Conservation (phyloP, 1,140 invertebrate species). For the Zophobas atratus region DNA sequence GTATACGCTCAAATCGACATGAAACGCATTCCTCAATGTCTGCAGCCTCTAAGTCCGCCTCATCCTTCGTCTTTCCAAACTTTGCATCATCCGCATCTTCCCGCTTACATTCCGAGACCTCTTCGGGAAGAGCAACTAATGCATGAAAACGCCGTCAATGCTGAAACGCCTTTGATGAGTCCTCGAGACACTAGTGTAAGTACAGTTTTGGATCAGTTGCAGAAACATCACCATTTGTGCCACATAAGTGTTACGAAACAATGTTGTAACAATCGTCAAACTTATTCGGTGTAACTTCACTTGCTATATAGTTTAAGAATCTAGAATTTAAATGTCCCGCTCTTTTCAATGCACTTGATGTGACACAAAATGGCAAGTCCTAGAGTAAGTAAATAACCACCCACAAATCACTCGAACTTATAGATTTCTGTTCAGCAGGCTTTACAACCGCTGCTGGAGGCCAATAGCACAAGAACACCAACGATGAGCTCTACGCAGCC, state of each 20-base stretch:
- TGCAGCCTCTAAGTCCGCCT: constrained; percentile 62
- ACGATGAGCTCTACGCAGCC: constrained; percentile 64
- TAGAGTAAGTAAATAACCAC: background rate
- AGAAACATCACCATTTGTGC: background rate
- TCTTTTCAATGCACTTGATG: too few relatives aligned
- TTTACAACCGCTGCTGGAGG: constrained; percentile 64
- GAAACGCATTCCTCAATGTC: constrained; percentile 60
- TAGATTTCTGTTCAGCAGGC: constrained; percentile 52
- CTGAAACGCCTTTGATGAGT: constrained; percentile 64
- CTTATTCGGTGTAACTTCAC: too few relatives aligned
- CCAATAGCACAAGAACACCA: constrained; percentile 57
- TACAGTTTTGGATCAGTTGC: constrained; percentile 19
- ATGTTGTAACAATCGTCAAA: too few relatives aligned
- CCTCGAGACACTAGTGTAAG: constrained; percentile 64
- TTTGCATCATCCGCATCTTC: constrained; percentile 64
- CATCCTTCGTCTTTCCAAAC: constrained; percentile 64
- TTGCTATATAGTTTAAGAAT: too few relatives aligned
- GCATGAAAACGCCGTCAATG: constrained; percentile 62
- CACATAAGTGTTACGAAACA: too few relatives aligned
- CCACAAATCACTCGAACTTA: background rate
- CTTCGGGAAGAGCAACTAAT: constrained; percentile 63
- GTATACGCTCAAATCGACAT: constrained; percentile 72
- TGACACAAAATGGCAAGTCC: too few relatives aligned
- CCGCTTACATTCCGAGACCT: constrained; percentile 63
- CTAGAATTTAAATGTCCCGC: too few relatives aligned